A percentile compares a stretch with the other conserved stretches of the same genome.
Evolutionary conservation across 2,888 invertebrate species (phyloP).

Genomic region (Girardia tigrina): DNA sequence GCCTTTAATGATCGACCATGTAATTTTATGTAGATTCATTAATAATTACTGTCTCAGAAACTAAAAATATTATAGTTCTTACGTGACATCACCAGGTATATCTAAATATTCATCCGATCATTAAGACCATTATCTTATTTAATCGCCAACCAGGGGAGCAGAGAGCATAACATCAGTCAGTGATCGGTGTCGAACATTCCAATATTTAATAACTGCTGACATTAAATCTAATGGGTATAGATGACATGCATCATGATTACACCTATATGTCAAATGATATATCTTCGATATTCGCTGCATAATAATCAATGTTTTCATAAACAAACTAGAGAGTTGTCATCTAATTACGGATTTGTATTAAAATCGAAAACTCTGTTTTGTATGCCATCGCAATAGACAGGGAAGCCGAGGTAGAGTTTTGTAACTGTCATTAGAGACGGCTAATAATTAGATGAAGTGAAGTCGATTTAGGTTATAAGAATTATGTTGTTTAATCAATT

Average conservation of each 20-base stretch:
- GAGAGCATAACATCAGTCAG: not conserved
- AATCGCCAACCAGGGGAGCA: not conserved
- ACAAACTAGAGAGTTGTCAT: slow-evolving; percentile 17
- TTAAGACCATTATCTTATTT: slow-evolving; percentile 14
- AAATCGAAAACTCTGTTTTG: not conserved
- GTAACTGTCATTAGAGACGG: not conserved
- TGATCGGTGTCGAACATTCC: slow-evolving; percentile 13
- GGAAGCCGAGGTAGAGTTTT: not conserved
- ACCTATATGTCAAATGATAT: slow-evolving; percentile 3
- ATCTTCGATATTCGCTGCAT: not conserved
- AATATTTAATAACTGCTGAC: slow-evolving; percentile 5
- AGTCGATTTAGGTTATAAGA: not conserved
- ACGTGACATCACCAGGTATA: not conserved
- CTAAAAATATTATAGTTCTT: slow-evolving; percentile 13
- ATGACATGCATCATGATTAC: slow-evolving; percentile 10
- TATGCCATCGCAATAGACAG: not conserved
- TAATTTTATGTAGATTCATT: slow-evolving; percentile 4
- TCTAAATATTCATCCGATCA: slow-evolving; percentile 19
- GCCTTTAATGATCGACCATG: slow-evolving; percentile 15
- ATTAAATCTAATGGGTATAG: not conserved
- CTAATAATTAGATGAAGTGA: not conserved
- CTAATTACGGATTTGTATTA: slow-evolving; percentile 12
- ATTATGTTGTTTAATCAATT: slow-evolving; percentile 23
- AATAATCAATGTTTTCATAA: slow-evolving; percentile 17
- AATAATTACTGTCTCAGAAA: slow-evolving; percentile 18